A percentile compares a stretch with the other conserved stretches of the same genome.
phyloP scores from a whole-genome alignment of 2,888 invertebrate species.

The Scelioninae gen. 2 region DNA sequence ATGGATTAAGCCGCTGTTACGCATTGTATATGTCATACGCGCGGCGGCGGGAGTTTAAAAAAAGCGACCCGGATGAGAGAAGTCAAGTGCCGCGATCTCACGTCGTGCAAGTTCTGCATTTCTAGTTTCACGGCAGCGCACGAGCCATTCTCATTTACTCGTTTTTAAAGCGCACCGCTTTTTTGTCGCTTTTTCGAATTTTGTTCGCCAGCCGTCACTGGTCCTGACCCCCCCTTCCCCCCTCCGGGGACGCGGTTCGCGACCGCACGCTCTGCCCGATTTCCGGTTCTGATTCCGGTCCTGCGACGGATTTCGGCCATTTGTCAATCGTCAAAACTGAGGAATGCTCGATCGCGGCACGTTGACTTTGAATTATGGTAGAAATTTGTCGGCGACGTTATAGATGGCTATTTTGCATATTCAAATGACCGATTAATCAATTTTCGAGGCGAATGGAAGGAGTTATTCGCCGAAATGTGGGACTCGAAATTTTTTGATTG shows the following conservation, averaged over 20 bases:
- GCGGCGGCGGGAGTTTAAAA: slow-evolving; percentile 39
- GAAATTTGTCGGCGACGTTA: slow-evolving; percentile 35
- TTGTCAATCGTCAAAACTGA: slow-evolving; percentile 29
- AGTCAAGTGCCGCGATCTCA: slow-evolving; percentile 56
- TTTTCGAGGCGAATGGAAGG: slow-evolving; percentile 5
- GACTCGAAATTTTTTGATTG: background rate
- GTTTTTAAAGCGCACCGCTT: slow-evolving; percentile 20
- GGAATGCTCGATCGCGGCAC: slow-evolving; percentile 8
- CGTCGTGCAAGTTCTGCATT: slow-evolving; percentile 54
- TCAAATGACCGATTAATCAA: slow-evolving; percentile 38
- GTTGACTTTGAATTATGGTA: slow-evolving; percentile 43
- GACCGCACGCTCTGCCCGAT: slow-evolving; percentile 40
- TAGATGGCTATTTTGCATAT: slow-evolving; percentile 17
- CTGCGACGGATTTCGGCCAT: slow-evolving; percentile 38
- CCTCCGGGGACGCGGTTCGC: slow-evolving; percentile 32
- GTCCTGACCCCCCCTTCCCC: slow-evolving; percentile 22
- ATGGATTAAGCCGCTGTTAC: slow-evolving; percentile 54
- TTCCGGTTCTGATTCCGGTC: slow-evolving; percentile 60
- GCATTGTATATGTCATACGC: slow-evolving; percentile 52
- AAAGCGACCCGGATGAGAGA: slow-evolving; percentile 56
- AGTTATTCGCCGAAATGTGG: background rate
- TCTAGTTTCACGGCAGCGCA: slow-evolving; percentile 54
- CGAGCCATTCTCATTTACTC: slow-evolving; percentile 48
- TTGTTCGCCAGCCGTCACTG: slow-evolving; percentile 5
- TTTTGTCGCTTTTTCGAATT: background rate